Evolutionary conservation across 2,113 vertebrate genomes (phyloP).

Genomic region (Heptranchias perlo): DNA sequence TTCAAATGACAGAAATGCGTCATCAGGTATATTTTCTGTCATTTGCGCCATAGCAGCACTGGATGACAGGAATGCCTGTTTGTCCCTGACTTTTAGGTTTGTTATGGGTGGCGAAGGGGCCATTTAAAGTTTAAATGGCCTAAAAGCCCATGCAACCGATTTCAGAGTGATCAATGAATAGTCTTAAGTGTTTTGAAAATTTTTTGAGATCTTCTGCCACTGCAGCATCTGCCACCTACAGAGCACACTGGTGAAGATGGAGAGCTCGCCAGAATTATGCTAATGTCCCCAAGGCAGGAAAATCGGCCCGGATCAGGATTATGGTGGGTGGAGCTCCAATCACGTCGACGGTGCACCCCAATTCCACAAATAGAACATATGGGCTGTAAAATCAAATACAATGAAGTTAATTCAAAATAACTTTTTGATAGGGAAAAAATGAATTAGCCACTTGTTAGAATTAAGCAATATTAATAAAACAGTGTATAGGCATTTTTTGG

Average conservation of each 20-base stretch:
- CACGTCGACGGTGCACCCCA: neutral
- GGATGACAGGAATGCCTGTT: neutral
- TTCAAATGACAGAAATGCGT: neutral
- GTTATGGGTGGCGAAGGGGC: neutral
- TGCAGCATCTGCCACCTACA: neutral
- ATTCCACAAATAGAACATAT: neutral
- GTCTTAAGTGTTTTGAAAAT: neutral
- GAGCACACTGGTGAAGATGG: neutral
- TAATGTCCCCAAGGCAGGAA: neutral
- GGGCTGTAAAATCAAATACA: neutral
- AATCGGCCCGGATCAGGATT: neutral
- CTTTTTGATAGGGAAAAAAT: neutral
- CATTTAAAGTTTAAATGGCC: neutral
- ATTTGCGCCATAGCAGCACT: neutral
- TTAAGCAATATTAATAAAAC: neutral
- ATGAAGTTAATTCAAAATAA: neutral
- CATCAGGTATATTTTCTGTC: neutral
- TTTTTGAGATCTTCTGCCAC: neutral
- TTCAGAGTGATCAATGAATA: neutral
- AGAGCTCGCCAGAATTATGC: neutral
- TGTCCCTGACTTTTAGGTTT: neutral
- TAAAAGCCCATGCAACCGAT: neutral
- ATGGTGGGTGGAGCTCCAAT: neutral
- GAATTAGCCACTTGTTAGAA: neutral
- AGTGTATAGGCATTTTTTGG: neutral